Evolutionary conservation across 1,140 invertebrate genomes (phyloP).

Genomic region (Listronotus oregonensis): DNA sequence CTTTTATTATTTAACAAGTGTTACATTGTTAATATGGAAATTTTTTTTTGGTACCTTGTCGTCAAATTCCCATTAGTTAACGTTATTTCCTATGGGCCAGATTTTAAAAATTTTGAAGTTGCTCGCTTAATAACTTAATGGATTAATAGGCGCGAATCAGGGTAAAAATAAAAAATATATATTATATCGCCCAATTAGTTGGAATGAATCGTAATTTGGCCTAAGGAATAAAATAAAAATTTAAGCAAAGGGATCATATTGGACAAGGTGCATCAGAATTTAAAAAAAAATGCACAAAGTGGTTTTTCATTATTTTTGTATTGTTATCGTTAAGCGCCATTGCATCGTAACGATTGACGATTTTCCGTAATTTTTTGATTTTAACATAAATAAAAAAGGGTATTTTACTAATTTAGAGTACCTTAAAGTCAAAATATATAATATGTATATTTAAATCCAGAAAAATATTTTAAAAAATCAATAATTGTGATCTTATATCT

Average conservation of each 20-base stretch:
- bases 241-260: conserved; percentile 43
- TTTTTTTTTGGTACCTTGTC: no score
- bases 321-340: conserved; percentile 54
- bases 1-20: no score
- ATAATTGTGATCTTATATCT: no score
- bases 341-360: conserved; percentile 52
- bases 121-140: no score
- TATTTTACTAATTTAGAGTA: conserved; percentile 23
- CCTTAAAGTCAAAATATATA: conserved; percentile 10
- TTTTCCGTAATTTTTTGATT: conserved; percentile 8
- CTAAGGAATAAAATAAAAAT: conserved; percentile 28
- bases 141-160: conserved; percentile 2
- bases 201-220: conserved; percentile 18
- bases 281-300: conserved; percentile 43
- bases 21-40: no score
- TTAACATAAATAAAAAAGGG: conserved; percentile 10
- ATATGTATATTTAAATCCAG: conserved; percentile 4
- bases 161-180: conserved; percentile 10
- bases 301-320: conserved; percentile 52
- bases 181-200: conserved; percentile 7
- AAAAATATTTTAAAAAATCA: neutral
- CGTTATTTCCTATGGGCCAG: conserved; percentile 3
- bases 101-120: neutral
- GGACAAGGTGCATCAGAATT: conserved; percentile 44
- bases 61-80: no score